Base-by-base conservation (phyloP, 1,140 invertebrate genomes). In the Bombus pyrosoma region DNA sequence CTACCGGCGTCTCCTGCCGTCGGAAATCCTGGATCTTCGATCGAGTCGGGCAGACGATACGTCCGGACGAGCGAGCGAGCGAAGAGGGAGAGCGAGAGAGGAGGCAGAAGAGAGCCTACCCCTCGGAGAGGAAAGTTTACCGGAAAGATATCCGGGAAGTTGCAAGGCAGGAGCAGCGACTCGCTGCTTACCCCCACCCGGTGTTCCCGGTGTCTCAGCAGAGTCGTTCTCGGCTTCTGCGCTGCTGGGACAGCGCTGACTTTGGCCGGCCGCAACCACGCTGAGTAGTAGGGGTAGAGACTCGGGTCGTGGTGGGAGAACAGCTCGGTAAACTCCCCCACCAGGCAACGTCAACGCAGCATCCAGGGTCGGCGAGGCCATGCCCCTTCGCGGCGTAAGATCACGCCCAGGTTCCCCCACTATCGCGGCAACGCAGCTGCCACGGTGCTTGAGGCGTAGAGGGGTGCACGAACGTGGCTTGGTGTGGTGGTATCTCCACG, bases 61-160 rank as follows among this genome's bases (percentile, higher is more conserved):
- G 81, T 89, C 86, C 86, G 88, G 85, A 80, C 80, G 78, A 28
- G 74, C 72, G 74, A 62, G 47, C 39, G 73, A 84, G 76, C 82
- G 41, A 80, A 75, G 72, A 73, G 62, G 71, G 83, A 78, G 86
- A 81, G 86, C 68, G 77, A 83, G 80, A 76, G 75, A 79, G 69
- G 47, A 57, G 72, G 81, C 74, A 86, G 76, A 79, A 28, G 66
- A 69, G 77, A 69, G 77, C 75, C 71, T 86, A 79, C 75, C 74
- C 32, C 76, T 74, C 75, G 80, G 71, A 92, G 91, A 92, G 91
- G 88, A 92, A 92, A 94, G 93, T 93, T 94, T 93, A 93, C 93
- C 93, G 93, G 93, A 92, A 92, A 94, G 93, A 93, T 94, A 94
- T 93, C 93, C 92, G 92, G 93, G 90, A 93, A 94, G 93, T 93